Base-by-base conservation (phyloP, 2,797 vertebrate genomes). In the Hippoglossus hippoglossus region DNA sequence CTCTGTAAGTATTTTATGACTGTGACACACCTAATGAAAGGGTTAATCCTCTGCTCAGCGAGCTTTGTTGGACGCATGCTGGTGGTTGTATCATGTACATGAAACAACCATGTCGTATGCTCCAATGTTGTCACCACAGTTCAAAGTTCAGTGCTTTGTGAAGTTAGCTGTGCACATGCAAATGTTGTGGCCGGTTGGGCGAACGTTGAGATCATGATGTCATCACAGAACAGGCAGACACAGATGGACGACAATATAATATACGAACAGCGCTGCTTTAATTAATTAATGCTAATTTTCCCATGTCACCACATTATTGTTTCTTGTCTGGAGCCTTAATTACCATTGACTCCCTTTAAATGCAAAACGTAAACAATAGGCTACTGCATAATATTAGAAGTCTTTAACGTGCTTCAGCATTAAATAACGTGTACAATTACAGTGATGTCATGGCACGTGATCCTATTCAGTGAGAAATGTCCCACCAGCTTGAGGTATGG, bases 131-230 rank as follows among this genome's bases (percentile, higher is more conserved):
- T 71, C 55, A 63, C 11, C 55, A 63, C 11, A 61, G 39, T n/a
- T 63, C 71, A 80, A 54, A 76, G 75, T 68, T 60, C 63, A 52
- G 16, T 28, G 8, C 13, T 41, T 1, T 49, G 39, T 13, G 2
- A 64, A 50, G 71, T 61, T 72, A 80, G 71, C 69, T 26, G n/a
- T 49, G 19, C 12, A 26, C 49, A 76, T 78, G 63, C 21, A 77
- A 73, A 77, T 81, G 41, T 7, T n/a, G 8, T 44, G 21, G 18
- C 58, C 36, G 44, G 36, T 41, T 19, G 11, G 47, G 18, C 11
- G 18, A 6, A 6, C 41, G 16, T 8, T 31, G 28, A 6, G 51
- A n/a, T 71, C 4, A 63, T 63, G 34, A 72, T 52, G 51, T 50
- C 58, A 71, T 58, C 21, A 47, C 10, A 19, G 16, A 67, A 69